Evolutionary conservation across 2,797 vertebrate genomes (phyloP).

Genomic region (Sebastolobus altivelis): DNA sequence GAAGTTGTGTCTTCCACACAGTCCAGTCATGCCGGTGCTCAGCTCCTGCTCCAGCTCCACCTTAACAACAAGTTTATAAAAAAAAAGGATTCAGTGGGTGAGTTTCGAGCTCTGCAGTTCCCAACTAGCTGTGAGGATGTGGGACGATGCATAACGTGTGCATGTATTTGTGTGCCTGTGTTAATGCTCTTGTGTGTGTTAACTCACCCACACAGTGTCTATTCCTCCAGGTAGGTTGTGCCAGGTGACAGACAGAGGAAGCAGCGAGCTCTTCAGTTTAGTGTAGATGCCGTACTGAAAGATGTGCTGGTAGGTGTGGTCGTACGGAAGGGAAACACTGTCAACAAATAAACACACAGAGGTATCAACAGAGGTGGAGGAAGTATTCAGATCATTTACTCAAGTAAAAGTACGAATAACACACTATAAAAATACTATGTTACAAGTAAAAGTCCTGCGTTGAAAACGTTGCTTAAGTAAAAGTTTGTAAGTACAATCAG

Average conservation of each 20-base stretch:
- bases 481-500: not conserved
- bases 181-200: not conserved
- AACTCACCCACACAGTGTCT: slow-evolving; percentile 82
- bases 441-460: not conserved
- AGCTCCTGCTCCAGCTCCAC: slow-evolving; percentile 76
- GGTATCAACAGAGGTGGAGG: not conserved
- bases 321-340: slow-evolving; percentile 85
- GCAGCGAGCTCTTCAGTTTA: slow-evolving; percentile 81
- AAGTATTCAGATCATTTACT: not conserved
- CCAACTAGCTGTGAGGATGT: not conserved
- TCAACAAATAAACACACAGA: slow-evolving; percentile 13
- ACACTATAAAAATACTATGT: not conserved
- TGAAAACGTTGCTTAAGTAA: not conserved
- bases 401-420: not conserved
- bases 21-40: slow-evolving; percentile 67
- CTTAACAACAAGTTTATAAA: slow-evolving; percentile 47
- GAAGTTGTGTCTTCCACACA: slow-evolving; percentile 71
- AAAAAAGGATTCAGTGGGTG: not conserved
- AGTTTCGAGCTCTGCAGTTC: too few species aligned
- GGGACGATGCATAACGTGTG: not conserved
- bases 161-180: not conserved
- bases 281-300: slow-evolving; percentile 85
- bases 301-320: slow-evolving; percentile 87
- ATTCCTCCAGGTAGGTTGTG: slow-evolving; percentile 69
- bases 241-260: slow-evolving; percentile 85